Evolutionary conservation across 1,140 invertebrate species (phyloP).

Genomic region (Trissolcus basalis): DNA sequence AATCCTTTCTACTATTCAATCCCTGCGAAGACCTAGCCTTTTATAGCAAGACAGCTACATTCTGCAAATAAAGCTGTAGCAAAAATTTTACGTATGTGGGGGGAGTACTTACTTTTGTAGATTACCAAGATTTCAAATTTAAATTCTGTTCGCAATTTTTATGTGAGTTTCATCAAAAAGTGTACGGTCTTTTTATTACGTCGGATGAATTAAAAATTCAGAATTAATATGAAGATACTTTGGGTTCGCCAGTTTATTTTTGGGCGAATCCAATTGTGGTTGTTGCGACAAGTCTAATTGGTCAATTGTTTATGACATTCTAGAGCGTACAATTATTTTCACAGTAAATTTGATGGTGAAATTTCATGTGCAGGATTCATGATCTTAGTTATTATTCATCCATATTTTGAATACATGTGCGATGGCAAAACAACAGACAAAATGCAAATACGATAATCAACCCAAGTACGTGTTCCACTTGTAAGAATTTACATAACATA

Average conservation of each 20-base stretch:
- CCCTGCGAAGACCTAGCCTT: conserved; percentile 47
- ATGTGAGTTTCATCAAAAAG: too few relatives aligned
- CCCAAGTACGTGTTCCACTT: conserved; percentile 1
- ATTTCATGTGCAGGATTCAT: too few relatives aligned
- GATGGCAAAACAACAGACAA: conserved; percentile 8
- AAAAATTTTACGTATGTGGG: conserved; percentile 21
- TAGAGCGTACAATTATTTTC: too few relatives aligned
- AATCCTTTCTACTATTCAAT: conserved; percentile 58
- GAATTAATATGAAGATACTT: too few relatives aligned
- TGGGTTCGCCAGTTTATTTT: too few relatives aligned
- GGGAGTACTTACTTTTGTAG: conserved; percentile 9
- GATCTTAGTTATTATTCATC: background rate
- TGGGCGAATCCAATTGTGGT: too few relatives aligned
- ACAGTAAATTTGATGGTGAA: too few relatives aligned
- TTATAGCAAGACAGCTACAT: conserved; percentile 41
- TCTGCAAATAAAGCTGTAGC: conserved; percentile 44
- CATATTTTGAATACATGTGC: conserved; percentile 1
- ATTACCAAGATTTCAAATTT: conserved; percentile 1
- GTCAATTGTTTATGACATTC: too few relatives aligned
- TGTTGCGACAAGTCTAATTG: too few relatives aligned
- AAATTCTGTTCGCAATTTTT: too few relatives aligned
- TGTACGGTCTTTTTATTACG: too few relatives aligned
- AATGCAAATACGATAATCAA: conserved; percentile 16
- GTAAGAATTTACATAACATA: conserved; percentile 13
- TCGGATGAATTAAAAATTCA: too few relatives aligned